A percentile compares a stretch with the other conserved stretches of the same genome.
phyloP scores from a whole-genome alignment of 2,113 vertebrate genomes.

The Semicossyphus pulcher region DNA sequence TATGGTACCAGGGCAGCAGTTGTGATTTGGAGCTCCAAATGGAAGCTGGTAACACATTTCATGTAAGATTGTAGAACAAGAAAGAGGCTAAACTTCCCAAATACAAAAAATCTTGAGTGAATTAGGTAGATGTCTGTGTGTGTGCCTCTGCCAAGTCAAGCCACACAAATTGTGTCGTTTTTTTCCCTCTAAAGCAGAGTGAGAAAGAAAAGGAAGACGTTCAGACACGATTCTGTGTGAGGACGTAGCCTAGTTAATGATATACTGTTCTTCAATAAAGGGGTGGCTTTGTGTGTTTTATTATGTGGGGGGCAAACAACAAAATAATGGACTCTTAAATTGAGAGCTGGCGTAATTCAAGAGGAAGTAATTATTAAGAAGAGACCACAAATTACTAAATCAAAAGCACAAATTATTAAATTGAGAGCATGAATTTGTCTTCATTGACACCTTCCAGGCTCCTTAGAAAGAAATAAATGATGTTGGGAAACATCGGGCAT shows the following conservation, averaged over 20 bases:
- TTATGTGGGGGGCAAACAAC: background rate
- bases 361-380: background rate
- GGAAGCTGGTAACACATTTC: too few relatives aligned
- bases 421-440: background rate
- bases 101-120: too few relatives aligned
- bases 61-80: too few relatives aligned
- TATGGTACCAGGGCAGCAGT: too few relatives aligned
- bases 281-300: background rate
- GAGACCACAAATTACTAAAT: background rate
- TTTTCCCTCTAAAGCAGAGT: background rate
- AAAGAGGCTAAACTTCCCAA: too few relatives aligned
- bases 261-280: too few relatives aligned
- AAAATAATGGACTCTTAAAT: background rate
- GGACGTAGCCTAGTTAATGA: too few relatives aligned
- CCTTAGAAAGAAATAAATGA: too few relatives aligned
- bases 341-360: background rate
- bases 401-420: background rate
- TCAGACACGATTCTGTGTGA: background rate
- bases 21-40: too few relatives aligned
- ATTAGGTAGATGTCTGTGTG: too few relatives aligned
- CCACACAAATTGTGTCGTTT: background rate
- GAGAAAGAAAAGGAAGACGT: background rate
- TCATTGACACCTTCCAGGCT: background rate
- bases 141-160: background rate
- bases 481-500: too few relatives aligned